Percentiles rank a stretch among this genome's conserved stretches.
These are phyloP conservation scores for Kobus ellipsiprymnus DNA, from an alignment of 2,113 vertebrate species.

Conservation along the genomic window DNA sequence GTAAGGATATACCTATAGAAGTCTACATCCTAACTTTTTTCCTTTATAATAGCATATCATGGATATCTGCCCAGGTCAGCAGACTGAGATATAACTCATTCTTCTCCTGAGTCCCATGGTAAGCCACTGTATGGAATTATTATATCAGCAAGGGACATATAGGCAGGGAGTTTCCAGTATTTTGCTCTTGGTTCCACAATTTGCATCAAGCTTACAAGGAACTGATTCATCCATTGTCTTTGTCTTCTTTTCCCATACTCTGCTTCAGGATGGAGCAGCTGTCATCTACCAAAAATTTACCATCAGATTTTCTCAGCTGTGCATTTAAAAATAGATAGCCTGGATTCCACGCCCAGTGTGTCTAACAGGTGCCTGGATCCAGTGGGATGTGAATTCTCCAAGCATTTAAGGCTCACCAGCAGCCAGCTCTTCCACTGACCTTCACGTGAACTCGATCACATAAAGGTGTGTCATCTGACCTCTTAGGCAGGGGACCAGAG, in stretches of 20 bases:
- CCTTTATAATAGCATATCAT: background rate
- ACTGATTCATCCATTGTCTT: background rate
- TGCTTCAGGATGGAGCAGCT: background rate
- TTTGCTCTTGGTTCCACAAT: background rate
- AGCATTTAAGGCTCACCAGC: background rate
- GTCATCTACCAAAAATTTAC: background rate
- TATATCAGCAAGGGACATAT: background rate
- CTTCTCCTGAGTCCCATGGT: background rate
- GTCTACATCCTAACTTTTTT: background rate
- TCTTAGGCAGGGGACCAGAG: background rate
- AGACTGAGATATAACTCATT: background rate
- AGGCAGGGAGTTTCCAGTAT: background rate
- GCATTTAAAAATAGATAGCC: conserved; percentile 13
- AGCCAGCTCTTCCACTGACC: background rate
- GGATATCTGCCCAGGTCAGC: background rate
- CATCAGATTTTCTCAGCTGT: background rate
- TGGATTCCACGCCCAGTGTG: background rate
- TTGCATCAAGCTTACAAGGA: background rate
- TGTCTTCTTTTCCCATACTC: background rate
- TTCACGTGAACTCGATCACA: background rate
- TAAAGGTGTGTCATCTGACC: background rate
- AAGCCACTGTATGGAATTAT: background rate
- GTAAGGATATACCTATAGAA: background rate
- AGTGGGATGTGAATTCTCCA: background rate
- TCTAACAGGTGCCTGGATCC: background rate